These are phyloP conservation scores for Cardiocondyla obscurior DNA, from an alignment of 1,140 invertebrate species.

Conservation along the genomic window DNA sequence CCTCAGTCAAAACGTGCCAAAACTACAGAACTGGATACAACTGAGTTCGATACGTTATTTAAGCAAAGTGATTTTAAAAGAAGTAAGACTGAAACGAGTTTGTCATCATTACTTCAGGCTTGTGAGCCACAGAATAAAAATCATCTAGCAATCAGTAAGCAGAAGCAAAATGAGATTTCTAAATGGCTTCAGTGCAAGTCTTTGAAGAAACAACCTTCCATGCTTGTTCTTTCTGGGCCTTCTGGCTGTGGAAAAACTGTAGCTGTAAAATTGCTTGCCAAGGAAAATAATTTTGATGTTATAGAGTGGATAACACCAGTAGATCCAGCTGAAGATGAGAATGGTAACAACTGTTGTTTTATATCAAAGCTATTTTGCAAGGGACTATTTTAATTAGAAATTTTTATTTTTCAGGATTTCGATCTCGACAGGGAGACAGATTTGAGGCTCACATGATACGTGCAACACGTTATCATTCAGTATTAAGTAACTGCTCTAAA, in stretches of 20 bases:
- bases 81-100: conserved; percentile 57
- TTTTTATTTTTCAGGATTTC: no score
- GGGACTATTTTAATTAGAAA: no score
- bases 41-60: neutral
- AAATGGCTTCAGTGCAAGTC: conserved; percentile 74
- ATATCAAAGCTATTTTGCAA: neutral
- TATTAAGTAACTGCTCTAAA: conserved; percentile 85
- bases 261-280: conserved; percentile 86
- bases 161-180: conserved; percentile 79
- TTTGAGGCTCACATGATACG: conserved; percentile 89
- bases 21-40: neutral
- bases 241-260: conserved; percentile 89
- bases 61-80: conserved; percentile 20
- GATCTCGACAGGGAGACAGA: conserved; percentile 83
- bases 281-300: conserved; percentile 85
- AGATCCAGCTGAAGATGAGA: conserved; percentile 84
- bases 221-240: conserved; percentile 88
- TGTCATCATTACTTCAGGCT: conserved; percentile 72
- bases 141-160: conserved; percentile 78
- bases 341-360: conserved; percentile 71
- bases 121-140: conserved; percentile 79
- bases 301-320: conserved; percentile 90
- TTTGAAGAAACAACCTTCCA: conserved; percentile 81
- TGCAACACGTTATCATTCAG: conserved; percentile 87
- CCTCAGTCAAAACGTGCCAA: neutral